These are phyloP conservation scores for Pseudorectes ferrugineus DNA, from an alignment of 2,113 vertebrate genomes.

Conservation along the genomic window DNA sequence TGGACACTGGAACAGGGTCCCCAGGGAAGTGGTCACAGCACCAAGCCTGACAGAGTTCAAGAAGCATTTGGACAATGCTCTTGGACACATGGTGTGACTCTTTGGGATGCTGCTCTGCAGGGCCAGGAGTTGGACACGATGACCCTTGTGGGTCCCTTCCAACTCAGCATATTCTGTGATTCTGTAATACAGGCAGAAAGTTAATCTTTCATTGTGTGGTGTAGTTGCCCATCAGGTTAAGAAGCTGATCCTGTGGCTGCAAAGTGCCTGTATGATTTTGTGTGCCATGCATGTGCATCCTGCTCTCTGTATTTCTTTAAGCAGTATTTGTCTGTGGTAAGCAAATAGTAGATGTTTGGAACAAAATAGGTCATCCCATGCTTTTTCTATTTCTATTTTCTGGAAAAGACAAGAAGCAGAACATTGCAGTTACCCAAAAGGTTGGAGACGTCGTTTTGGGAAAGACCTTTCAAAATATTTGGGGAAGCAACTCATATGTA, in stretches of 20 bases:
- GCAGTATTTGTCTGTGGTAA: not conserved
- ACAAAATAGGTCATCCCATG: not conserved
- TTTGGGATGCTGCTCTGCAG: not conserved
- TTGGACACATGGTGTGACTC: not conserved
- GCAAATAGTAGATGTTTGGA: not conserved
- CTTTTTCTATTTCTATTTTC: not conserved
- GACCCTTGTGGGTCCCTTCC: not conserved
- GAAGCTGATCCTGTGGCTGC: not conserved
- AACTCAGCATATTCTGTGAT: not conserved
- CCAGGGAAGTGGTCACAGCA: not conserved
- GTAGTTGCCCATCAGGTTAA: not conserved
- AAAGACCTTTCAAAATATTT: not conserved
- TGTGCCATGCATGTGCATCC: not conserved
- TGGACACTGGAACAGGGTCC: not conserved
- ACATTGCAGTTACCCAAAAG: not conserved
- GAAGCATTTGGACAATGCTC: not conserved
- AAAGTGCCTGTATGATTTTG: not conserved
- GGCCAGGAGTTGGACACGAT: not conserved
- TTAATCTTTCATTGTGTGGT: not conserved
- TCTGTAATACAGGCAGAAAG: not conserved
- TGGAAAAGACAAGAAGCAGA: not conserved
- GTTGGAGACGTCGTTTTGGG: not conserved
- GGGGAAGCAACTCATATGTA: not conserved
- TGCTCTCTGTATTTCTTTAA: not conserved
- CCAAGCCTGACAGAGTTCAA: not conserved